Base-by-base conservation (phyloP, 2,888 invertebrate species). In the Drosophila histrio region DNA sequence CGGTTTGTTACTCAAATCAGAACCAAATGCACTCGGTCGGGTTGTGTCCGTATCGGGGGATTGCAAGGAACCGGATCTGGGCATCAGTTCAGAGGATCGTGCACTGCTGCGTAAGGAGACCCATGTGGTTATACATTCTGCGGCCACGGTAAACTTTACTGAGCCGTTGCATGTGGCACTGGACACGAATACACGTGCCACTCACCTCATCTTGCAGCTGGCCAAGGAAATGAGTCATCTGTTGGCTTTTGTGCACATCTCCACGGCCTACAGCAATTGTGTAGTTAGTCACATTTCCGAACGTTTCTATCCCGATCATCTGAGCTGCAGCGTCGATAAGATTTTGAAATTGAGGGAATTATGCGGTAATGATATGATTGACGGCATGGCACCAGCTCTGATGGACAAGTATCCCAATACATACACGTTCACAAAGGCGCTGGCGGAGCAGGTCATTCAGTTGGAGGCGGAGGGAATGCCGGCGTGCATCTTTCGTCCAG, bases 131-230 rank as follows among this genome's bases (percentile, higher is more conserved):
- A 96, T 99, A 91, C 97, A 99, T 89, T 96, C 96, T 11, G 98
- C 98, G 0, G 99, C 98, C 0, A 98, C 98, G 0, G 97, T 98
- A 3, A 86, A 46, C 7, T 96, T 96, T 85, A 94, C 95, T 88
- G 96, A 96, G 85, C 94, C 94, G 19, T 91, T 96, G 5, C 93
- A 94, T 90, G 90, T 93, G 9, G 95, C 96, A 0, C 92, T 95
- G 34, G 93, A 93, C 72, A 94, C 95, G 91, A 96, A 96, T 91
- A 93, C 96, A 2, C 91, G 93, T 17, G 95, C 94, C 32, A 95
- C 95, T 1, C 93, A 93, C 66, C 93, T 94, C 71, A 92, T 96
- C 71, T 87, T 96, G 28, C 91, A 93, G 28, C 90, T 96, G 44
- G 94, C 94, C 87, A 93, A 92, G 57, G 92, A 94, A 46, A 91